phyloP scores from a whole-genome alignment of 1,140 invertebrate genomes.

The Eciton burchellii region DNA sequence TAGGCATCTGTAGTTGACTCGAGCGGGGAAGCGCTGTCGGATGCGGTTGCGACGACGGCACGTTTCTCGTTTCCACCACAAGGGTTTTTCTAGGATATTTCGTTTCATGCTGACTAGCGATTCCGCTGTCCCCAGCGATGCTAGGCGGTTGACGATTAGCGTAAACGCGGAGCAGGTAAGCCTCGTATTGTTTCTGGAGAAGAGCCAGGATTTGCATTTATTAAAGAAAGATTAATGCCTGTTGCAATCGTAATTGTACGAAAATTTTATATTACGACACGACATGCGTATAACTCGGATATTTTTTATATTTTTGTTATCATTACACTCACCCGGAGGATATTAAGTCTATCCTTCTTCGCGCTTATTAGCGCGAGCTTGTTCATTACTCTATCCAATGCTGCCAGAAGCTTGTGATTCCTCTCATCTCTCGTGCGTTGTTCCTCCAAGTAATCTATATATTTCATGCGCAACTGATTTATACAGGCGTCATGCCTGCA shows the following conservation, averaged over 20 bases:
- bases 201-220: background rate
- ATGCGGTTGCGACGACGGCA: background rate
- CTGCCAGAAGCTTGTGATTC: constrained; percentile 86
- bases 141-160: constrained; percentile 65
- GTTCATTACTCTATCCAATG: constrained; percentile 87
- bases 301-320: too few species aligned
- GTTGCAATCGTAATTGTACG: background rate
- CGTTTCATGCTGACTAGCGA: constrained; percentile 75
- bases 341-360: constrained; percentile 87
- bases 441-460: constrained; percentile 88
- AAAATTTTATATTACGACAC: background rate
- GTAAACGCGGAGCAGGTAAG: constrained; percentile 74
- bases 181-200: constrained; percentile 83
- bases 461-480: constrained; percentile 86
- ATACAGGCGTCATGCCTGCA: constrained; percentile 83
- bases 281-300: too few species aligned
- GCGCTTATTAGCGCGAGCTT: constrained; percentile 86
- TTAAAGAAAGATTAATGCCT: background rate
- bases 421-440: constrained; percentile 87
- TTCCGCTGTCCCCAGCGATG: constrained; percentile 73
- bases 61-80: background rate
- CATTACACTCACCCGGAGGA: constrained; percentile 84
- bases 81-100: constrained; percentile 31
- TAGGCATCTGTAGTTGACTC: constrained; percentile 2
- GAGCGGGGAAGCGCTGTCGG: background rate